Percentiles rank a stretch among this genome's conserved stretches.
These are phyloP conservation scores for Keiferia lycopersicella DNA, from an alignment of 2,888 invertebrate genomes.

Conservation along the genomic window DNA sequence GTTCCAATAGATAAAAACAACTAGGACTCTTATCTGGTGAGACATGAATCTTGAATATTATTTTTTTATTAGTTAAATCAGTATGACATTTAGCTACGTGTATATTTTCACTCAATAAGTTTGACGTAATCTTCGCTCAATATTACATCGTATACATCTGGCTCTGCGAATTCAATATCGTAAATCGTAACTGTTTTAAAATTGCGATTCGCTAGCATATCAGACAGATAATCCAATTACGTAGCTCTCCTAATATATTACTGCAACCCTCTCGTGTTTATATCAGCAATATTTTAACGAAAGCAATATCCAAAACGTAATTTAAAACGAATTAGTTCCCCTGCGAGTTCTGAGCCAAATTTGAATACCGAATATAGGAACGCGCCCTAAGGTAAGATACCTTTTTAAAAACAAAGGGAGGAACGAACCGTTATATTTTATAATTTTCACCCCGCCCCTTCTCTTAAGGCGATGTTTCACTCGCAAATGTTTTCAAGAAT, in stretches of 20 bases:
- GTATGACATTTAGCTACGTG: background rate
- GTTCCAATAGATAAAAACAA: background rate
- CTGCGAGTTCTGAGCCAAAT: slow-evolving; percentile 56
- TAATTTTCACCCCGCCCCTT: slow-evolving; percentile 47
- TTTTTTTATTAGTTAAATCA: background rate
- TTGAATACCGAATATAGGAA: slow-evolving; percentile 69
- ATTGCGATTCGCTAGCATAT: slow-evolving; percentile 43
- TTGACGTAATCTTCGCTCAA: slow-evolving; percentile 4
- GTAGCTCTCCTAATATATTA: slow-evolving; percentile 59
- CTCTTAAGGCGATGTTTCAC: slow-evolving; percentile 43
- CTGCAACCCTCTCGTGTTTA: slow-evolving; percentile 72
- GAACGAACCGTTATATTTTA: slow-evolving; percentile 48
- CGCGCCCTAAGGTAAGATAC: slow-evolving; percentile 66
- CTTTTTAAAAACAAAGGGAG: slow-evolving; percentile 75
- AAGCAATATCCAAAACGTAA: slow-evolving; percentile 79
- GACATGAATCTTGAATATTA: background rate
- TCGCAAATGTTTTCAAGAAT: slow-evolving; percentile 62
- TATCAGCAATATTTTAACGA: slow-evolving; percentile 73
- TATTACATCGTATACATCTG: background rate
- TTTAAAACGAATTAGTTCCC: slow-evolving; percentile 81
- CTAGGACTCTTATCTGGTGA: background rate
- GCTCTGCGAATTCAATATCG: slow-evolving; percentile 7
- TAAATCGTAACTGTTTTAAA: slow-evolving; percentile 26
- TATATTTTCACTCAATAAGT: background rate
- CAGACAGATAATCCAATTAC: slow-evolving; percentile 61